These are phyloP conservation scores for Conomelus anceps DNA, from an alignment of 2,888 invertebrate genomes.

Conservation along the genomic window DNA sequence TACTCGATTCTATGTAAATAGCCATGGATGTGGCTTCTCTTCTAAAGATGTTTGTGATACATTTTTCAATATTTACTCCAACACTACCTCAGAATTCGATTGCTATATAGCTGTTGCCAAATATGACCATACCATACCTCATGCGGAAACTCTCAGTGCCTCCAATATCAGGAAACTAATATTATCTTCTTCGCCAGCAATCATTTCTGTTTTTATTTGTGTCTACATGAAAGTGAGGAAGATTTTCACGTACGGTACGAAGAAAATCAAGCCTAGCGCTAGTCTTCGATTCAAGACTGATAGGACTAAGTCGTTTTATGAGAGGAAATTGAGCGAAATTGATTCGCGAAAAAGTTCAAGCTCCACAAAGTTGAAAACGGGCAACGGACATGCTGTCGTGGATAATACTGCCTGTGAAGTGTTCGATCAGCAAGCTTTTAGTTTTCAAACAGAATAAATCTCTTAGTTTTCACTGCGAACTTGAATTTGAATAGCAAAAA, in stretches of 20 bases:
- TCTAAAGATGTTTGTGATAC: slow-evolving; percentile 3
- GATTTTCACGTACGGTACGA: slow-evolving; percentile 19
- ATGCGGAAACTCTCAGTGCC: neutral
- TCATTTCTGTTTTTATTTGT: slow-evolving; percentile 10
- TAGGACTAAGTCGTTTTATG: slow-evolving; percentile 29
- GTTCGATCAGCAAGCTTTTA: neutral
- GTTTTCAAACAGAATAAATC: neutral
- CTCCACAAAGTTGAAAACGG: neutral
- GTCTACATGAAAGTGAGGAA: slow-evolving; percentile 23
- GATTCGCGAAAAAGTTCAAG: slow-evolving; percentile 25
- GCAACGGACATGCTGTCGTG: neutral
- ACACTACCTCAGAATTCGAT: neutral
- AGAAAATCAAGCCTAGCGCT: slow-evolving; percentile 16
- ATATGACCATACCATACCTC: slow-evolving; percentile 11
- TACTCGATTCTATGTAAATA: slow-evolving; percentile 13
- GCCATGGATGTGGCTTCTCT: slow-evolving; percentile 15
- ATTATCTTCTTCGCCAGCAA: slow-evolving; percentile 19
- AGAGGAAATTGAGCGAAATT: slow-evolving; percentile 28
- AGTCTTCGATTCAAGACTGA: slow-evolving; percentile 12
- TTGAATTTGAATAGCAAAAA: too few species aligned
- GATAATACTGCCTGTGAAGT: neutral
- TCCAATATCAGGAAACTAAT: slow-evolving; percentile 16
- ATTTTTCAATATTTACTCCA: slow-evolving; percentile 12
- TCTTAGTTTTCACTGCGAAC: neutral
- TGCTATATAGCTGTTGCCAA: slow-evolving; percentile 3